A percentile compares a stretch with the other conserved stretches of the same genome.
These are phyloP conservation scores for Pelochelys cantorii DNA, from an alignment of 2,797 vertebrate species.

Conservation along the genomic window DNA sequence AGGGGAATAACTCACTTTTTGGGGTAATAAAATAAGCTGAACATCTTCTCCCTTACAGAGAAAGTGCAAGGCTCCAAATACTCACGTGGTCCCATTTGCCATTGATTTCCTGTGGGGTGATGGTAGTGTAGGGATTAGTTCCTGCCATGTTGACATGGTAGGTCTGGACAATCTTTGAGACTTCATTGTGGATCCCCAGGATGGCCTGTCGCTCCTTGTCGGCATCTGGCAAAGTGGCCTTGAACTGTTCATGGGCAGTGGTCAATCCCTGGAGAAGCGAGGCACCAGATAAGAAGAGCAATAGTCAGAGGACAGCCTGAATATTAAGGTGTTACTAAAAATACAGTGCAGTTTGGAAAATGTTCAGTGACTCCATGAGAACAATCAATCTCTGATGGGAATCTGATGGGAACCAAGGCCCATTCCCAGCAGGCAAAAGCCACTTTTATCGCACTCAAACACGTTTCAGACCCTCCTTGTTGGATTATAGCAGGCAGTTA, in stretches of 20 bases:
- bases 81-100: slow-evolving; percentile 98
- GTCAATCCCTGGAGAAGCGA: slow-evolving; percentile 89
- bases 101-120: slow-evolving; percentile 95
- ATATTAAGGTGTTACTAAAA: background rate
- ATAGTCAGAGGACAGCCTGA: background rate
- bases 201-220: slow-evolving; percentile 97
- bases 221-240: slow-evolving; percentile 95
- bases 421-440: background rate
- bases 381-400: background rate
- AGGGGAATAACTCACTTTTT: slow-evolving; percentile 7
- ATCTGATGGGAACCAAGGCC: background rate
- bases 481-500: background rate
- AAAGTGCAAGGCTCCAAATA: slow-evolving; percentile 27
- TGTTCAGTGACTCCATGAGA: background rate
- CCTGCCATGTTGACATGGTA: slow-evolving; percentile 98
- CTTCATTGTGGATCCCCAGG: slow-evolving; percentile 97
- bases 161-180: slow-evolving; percentile 96
- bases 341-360: background rate
- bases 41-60: background rate
- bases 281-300: background rate
- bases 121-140: slow-evolving; percentile 95
- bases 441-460: background rate
- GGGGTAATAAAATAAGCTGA: background rate
- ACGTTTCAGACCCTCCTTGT: background rate
- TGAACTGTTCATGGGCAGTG: slow-evolving; percentile 98